Conservation (phyloP, 2,888 invertebrate genomes). For the Alentia gelatinosa region DNA sequence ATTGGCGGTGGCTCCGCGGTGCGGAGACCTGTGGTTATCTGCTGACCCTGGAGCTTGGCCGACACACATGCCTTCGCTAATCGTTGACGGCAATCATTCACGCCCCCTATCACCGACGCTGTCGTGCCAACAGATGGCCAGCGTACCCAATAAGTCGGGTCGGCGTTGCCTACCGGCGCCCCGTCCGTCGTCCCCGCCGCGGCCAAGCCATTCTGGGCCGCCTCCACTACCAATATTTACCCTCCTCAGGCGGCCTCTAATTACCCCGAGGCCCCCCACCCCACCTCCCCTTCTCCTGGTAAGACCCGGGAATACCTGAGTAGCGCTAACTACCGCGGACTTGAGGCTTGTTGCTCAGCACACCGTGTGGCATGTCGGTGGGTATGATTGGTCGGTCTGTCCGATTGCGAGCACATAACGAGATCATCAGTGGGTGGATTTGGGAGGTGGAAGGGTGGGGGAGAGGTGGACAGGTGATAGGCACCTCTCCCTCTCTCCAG, state of each 20-base stretch:
- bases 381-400: no score
- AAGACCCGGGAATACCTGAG: not conserved
- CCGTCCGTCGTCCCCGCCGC: no score
- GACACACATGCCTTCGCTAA: conserved; percentile 28
- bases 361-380: no score
- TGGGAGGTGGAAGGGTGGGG: no score
- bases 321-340: no score
- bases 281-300: not conserved
- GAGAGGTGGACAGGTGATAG: no score
- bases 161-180: not conserved
- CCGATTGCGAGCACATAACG: no score
- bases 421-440: no score
- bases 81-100: conserved; percentile 45
- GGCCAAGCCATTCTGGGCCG: not conserved
- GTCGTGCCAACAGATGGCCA: conserved; percentile 27
- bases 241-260: conserved; percentile 3
- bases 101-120: conserved; percentile 17
- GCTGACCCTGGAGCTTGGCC: not conserved
- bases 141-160: not conserved
- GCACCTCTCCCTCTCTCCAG: no score
- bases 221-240: conserved; percentile 39
- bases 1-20: conserved; percentile 4
- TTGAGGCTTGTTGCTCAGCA: no score
- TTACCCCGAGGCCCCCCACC: not conserved
- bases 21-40: not conserved